Evolutionary conservation across 1,140 invertebrate genomes (phyloP), one percentile per base, ranked within the genome.

Genomic region (Oncopeltus fasciatus): DNA sequence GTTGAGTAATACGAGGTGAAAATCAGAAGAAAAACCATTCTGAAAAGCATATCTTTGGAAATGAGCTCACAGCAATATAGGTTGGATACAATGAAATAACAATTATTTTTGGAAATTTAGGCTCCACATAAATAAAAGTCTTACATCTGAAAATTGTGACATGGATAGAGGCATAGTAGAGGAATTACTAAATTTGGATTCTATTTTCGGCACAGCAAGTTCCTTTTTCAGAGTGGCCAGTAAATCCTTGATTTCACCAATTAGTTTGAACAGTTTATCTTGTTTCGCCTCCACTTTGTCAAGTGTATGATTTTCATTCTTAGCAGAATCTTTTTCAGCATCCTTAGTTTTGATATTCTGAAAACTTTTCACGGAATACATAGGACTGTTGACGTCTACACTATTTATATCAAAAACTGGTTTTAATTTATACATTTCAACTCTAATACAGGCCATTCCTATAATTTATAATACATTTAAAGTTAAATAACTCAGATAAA

Each of bases 321-420:
- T n/a, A n/a, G 46, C 47, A 31, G 57, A n/a, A 18, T 28, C 49
- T 9, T 16, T 46, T 26, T 44, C 53, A 12, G 38, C 12, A 58
- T 49, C n/a, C 20, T 4, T 43, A 16, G 46, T 53, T 16, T 44
- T 29, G 2, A 29, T 33, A 9, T 60, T 33, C n/a, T 69, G 66
- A 43, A 69, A 20, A 58, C 65, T 67, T 57, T 67, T 69, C 58
- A 69, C 61, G 18, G 58, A 60, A 46, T 69, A 69, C 64, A 69
- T 67, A 12, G 59, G 31, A 47, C 26, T 57, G 2, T 66, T 67
- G 9, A 49, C 51, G 12, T 66, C 21, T 24, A 67, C 14, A 9
- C 43, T 20, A 28, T 49, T 58, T 2, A 67, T 27, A 14, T 60
- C 20, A 62, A 67, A 60, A 3, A 68, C 21, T 9, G 68, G 66